A percentile compares a stretch with the other conserved stretches of the same genome.
These are phyloP conservation scores for Ardeotis arabs DNA, from an alignment of 2,113 vertebrate genomes.

Conservation along the genomic window DNA sequence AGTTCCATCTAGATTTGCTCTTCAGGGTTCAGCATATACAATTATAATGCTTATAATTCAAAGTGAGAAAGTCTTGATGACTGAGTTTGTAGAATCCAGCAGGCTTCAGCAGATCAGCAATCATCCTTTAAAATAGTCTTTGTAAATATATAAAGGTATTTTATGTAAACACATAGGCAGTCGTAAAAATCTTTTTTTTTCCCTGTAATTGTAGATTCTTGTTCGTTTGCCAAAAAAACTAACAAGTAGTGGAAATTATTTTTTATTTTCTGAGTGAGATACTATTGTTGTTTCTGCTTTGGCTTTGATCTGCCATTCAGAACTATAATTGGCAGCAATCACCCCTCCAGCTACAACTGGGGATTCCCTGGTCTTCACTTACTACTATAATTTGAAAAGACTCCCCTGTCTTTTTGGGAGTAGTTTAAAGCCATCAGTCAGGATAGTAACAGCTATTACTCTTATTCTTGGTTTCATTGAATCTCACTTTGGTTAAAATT, in stretches of 20 bases:
- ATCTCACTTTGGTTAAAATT: background rate
- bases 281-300: background rate
- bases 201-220: background rate
- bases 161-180: background rate
- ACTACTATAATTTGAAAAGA: background rate
- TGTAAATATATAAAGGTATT: background rate
- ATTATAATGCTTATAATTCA: conserved; percentile 29
- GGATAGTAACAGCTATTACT: background rate
- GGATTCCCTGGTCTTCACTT: background rate
- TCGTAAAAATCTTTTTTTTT: background rate
- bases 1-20: conserved; percentile 25
- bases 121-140: background rate
- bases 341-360: background rate
- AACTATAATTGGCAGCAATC: background rate
- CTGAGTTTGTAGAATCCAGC: background rate
- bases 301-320: background rate
- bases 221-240: background rate
- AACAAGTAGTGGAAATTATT: background rate
- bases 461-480: background rate
- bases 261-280: background rate
- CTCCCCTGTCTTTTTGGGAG: background rate
- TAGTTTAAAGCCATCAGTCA: background rate
- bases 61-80: background rate
- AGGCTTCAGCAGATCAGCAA: background rate
- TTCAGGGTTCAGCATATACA: conserved; percentile 11